Conservation (phyloP, 2,888 invertebrate species). For the Dorcus parallelipipedus region DNA sequence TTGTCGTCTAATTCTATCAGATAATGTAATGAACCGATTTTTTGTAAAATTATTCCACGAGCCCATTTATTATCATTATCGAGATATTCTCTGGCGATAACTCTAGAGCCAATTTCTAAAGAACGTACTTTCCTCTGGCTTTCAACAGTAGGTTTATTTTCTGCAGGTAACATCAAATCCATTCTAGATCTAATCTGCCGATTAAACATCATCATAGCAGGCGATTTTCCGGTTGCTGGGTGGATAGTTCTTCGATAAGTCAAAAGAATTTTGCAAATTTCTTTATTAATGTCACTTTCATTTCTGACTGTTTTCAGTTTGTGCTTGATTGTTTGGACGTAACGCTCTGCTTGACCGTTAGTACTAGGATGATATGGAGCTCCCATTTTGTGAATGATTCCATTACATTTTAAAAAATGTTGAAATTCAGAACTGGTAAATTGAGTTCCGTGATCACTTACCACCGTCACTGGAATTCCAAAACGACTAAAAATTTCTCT, state of each 20-base stretch:
- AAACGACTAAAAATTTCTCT: slow-evolving; percentile 26
- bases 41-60: neutral
- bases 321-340: slow-evolving; percentile 15
- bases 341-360: slow-evolving; percentile 19
- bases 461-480: slow-evolving; percentile 28
- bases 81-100: slow-evolving; percentile 1
- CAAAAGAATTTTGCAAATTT: slow-evolving; percentile 6
- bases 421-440: slow-evolving; percentile 28
- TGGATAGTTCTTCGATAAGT: slow-evolving; percentile 15
- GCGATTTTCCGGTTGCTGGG: slow-evolving; percentile 18
- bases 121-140: too few relatives aligned
- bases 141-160: neutral
- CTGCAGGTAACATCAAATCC: neutral
- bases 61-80: neutral
- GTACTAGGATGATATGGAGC: slow-evolving; percentile 22
- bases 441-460: slow-evolving; percentile 29
- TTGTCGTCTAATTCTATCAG: neutral
- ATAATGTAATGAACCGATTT: slow-evolving; percentile 4
- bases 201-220: slow-evolving; percentile 22
- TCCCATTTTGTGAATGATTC: slow-evolving; percentile 12
- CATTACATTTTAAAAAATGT: slow-evolving; percentile 14
- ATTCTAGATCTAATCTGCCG: slow-evolving; percentile 16
- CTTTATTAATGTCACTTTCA: neutral
- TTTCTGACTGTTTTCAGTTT: neutral
- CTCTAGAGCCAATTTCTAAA: neutral